Conservation (phyloP, 2,888 invertebrate species). For the Bombyx huttoni region DNA sequence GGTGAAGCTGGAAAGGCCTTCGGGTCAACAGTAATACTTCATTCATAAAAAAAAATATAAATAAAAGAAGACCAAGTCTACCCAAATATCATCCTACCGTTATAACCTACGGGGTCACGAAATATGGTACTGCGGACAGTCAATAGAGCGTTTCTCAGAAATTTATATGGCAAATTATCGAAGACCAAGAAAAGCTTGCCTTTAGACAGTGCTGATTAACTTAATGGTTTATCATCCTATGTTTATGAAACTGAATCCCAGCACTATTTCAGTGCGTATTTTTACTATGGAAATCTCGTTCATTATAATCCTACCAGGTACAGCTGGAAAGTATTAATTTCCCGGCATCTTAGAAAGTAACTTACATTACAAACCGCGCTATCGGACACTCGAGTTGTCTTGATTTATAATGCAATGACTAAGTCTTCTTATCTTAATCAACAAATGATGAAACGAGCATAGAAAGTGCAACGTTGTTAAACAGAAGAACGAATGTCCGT, state of each 20-base stretch:
- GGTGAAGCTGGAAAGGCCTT: too few relatives aligned
- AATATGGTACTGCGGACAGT: too few relatives aligned
- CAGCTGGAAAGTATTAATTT: conserved; percentile 50
- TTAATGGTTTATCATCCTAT: background rate
- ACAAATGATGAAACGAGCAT: background rate
- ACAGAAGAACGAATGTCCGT: background rate
- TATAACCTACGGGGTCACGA: too few relatives aligned
- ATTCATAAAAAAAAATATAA: too few relatives aligned
- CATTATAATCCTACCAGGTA: conserved; percentile 8
- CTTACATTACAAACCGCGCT: conserved; percentile 5
- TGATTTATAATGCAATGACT: background rate
- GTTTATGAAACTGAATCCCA: background rate
- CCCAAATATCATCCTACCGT: too few relatives aligned
- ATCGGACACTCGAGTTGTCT: background rate
- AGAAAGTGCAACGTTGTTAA: background rate
- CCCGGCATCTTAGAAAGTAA: conserved; percentile 43
- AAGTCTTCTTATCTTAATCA: conserved; percentile 8
- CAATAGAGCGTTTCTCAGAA: too few relatives aligned
- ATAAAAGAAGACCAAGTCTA: too few relatives aligned
- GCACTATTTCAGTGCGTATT: background rate
- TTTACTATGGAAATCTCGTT: background rate
- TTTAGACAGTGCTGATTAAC: too few relatives aligned
- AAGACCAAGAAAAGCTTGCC: too few relatives aligned
- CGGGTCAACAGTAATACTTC: too few relatives aligned
- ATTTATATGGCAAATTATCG: too few relatives aligned